phyloP scores from a whole-genome alignment of 2,797 vertebrate genomes.

The Hyperoplus lanceolatus region DNA sequence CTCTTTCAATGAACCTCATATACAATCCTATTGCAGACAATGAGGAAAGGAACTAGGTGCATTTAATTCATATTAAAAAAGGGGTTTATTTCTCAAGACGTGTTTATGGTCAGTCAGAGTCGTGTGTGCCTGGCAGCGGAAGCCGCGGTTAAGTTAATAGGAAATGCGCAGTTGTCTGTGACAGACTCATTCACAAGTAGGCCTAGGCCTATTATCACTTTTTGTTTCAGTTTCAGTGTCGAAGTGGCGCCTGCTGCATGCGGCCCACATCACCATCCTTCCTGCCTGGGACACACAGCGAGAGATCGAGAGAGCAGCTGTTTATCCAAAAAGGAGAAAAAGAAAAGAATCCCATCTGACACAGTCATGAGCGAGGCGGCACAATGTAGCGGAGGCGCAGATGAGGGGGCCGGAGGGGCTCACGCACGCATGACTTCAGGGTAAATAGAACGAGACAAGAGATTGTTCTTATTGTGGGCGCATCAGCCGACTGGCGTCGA shows the following conservation, averaged over 20 bases:
- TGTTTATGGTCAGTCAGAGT: constrained; percentile 13
- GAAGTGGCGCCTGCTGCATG: constrained; percentile 67
- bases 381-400: constrained; percentile 64
- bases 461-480: constrained; percentile 89
- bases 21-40: too few species aligned
- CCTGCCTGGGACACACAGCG: constrained; percentile 2
- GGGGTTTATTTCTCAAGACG: not conserved
- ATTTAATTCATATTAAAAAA: not conserved
- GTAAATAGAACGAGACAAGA: constrained; percentile 93
- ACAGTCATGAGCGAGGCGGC: constrained; percentile 55
- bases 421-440: constrained; percentile 83
- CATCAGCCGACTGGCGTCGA: constrained; percentile 93
- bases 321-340: constrained; percentile 34
- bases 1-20: not conserved
- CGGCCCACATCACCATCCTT: constrained; percentile 41
- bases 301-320: constrained; percentile 48
- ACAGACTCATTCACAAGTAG: constrained; percentile 45
- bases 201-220: constrained; percentile 56
- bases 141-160: constrained; percentile 65
- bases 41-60: not conserved
- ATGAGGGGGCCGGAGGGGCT: constrained; percentile 59
- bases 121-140: constrained; percentile 36
- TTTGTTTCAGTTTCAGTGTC: constrained; percentile 72
- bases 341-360: constrained; percentile 49
- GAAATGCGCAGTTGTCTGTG: constrained; percentile 68